phyloP scores from a whole-genome alignment of 2,888 invertebrate species.

The Drosophila differens region DNA sequence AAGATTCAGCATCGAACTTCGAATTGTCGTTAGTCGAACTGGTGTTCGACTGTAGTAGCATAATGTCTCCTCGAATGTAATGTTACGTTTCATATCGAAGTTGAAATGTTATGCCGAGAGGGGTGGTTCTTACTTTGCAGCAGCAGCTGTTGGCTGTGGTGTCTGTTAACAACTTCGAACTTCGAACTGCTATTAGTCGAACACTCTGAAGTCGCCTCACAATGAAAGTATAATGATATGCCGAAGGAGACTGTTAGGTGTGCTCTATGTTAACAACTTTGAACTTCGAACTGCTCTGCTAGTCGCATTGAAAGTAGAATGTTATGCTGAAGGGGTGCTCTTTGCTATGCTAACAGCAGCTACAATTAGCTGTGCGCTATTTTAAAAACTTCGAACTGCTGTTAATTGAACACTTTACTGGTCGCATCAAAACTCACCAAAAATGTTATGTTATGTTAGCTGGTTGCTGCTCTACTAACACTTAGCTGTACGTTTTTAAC shows the following conservation, averaged over 20 bases:
- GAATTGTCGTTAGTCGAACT: background rate
- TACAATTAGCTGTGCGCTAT: background rate
- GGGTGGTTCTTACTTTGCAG: background rate
- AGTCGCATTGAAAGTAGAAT: background rate
- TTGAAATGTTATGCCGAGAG: background rate
- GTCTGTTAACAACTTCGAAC: background rate
- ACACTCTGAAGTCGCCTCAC: background rate
- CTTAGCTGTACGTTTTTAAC: background rate
- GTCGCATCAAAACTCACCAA: no score
- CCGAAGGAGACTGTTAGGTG: conserved; percentile 12
- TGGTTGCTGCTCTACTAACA: background rate
- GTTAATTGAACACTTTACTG: background rate
- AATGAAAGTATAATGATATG: background rate
- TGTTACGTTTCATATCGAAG: background rate
- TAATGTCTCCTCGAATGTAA: background rate
- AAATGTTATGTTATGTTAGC: background rate
- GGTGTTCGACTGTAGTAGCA: background rate
- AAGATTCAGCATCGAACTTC: background rate
- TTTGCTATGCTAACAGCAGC: background rate
- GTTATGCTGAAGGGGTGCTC: conserved; percentile 1
- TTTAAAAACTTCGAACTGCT: conserved; percentile 2
- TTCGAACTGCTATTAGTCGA: conserved; percentile 6
- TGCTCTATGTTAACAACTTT: background rate
- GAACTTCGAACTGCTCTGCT: background rate
- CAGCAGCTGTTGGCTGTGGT: background rate